A percentile compares a stretch with the other conserved stretches of the same genome.
These are phyloP conservation scores for Tenthredo distinguenda DNA, from an alignment of 2,888 invertebrate genomes.

Conservation along the genomic window DNA sequence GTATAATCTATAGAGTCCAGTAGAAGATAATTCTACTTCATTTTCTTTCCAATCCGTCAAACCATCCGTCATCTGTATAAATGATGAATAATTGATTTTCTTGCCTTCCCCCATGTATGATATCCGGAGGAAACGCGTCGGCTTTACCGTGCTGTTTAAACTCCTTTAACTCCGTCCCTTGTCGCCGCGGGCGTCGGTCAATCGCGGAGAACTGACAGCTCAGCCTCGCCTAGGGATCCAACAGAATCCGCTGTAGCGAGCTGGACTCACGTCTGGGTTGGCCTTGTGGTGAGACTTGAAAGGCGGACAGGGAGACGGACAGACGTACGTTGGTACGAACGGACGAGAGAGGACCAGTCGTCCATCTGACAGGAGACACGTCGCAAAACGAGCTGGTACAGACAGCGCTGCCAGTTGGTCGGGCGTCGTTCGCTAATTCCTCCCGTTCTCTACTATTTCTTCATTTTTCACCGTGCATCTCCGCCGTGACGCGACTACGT, in stretches of 20 bases:
- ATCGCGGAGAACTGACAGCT: constrained; percentile 45
- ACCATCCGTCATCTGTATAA: background rate
- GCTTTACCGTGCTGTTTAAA: constrained; percentile 35
- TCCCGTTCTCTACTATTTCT: constrained; percentile 7
- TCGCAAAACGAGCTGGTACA: constrained; percentile 51
- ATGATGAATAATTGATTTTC: background rate
- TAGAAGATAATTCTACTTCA: constrained; percentile 46
- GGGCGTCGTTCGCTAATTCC: constrained; percentile 43
- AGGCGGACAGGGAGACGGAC: constrained; percentile 51
- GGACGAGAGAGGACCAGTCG: constrained; percentile 49
- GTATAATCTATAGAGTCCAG: background rate
- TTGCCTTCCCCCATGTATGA: background rate
- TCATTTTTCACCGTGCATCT: constrained; percentile 12
- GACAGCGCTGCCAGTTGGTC: constrained; percentile 41
- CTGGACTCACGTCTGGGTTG: constrained; percentile 34
- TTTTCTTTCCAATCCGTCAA: constrained; percentile 47
- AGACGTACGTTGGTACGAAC: constrained; percentile 23
- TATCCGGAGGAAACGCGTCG: constrained; percentile 27
- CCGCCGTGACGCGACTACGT: background rate
- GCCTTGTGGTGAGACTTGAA: constrained; percentile 49
- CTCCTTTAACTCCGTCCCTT: constrained; percentile 40
- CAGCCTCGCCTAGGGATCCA: constrained; percentile 46
- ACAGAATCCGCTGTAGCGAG: constrained; percentile 42
- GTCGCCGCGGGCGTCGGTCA: constrained; percentile 52
- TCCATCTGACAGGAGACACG: constrained; percentile 54